These are phyloP conservation scores for Drosophila phalerata DNA, from an alignment of 2,888 invertebrate species.

Conservation along the genomic window DNA sequence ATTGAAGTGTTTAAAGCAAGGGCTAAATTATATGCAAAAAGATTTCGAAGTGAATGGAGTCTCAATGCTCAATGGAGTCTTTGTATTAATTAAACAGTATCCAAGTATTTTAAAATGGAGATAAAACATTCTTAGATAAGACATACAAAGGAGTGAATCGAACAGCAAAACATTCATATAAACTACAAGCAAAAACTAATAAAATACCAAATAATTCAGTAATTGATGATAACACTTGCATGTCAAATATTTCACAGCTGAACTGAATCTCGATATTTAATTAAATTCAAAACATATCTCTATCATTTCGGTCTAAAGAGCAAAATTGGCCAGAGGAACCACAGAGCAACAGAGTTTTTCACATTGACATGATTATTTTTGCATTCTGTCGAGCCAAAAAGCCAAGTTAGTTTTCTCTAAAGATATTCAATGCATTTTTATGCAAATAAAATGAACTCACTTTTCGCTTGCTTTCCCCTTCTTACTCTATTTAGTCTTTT, in stretches of 20 bases:
- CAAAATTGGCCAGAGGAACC: slow-evolving; percentile 16
- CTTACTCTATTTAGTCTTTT: slow-evolving; percentile 1
- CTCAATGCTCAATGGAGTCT: not conserved
- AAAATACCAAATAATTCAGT: not conserved
- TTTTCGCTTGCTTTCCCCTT: not conserved
- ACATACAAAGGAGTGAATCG: not conserved
- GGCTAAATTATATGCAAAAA: not conserved
- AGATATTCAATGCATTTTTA: slow-evolving; percentile 46
- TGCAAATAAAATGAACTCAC: slow-evolving; percentile 47
- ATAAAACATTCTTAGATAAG: too few relatives aligned
- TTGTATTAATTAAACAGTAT: not conserved
- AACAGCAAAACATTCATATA: not conserved
- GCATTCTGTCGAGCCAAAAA: slow-evolving; percentile 5
- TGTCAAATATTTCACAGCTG: slow-evolving; percentile 2
- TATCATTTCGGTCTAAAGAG: not conserved
- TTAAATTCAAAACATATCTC: slow-evolving; percentile 14
- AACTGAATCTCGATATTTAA: slow-evolving; percentile 19
- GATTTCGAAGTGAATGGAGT: too few relatives aligned
- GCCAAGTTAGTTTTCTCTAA: slow-evolving; percentile 12
- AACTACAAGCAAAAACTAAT: not conserved
- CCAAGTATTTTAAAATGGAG: not conserved
- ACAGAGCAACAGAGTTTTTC: slow-evolving; percentile 17
- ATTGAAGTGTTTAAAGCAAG: not conserved
- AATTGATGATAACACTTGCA: not conserved
- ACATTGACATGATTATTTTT: slow-evolving; percentile 30